Evolutionary conservation across 2,888 invertebrate genomes (phyloP).

Genomic region (Tridacna gigas): DNA sequence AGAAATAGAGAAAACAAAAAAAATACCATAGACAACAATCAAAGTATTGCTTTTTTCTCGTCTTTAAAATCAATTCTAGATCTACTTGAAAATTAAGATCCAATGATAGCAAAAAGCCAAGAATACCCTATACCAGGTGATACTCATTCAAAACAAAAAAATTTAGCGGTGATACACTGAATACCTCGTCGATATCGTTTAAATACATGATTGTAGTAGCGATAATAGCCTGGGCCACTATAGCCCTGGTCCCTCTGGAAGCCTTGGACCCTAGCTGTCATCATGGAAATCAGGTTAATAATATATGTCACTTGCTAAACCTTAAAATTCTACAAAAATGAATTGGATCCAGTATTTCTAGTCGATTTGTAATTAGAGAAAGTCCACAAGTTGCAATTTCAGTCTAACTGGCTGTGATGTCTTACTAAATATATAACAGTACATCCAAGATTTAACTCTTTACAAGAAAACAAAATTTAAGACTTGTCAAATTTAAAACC

Average conservation of each 20-base stretch:
- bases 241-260: conserved; percentile 45
- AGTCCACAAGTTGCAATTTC: too few species aligned
- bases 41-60: neutral
- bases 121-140: neutral
- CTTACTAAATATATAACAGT: too few species aligned
- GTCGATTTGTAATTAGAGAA: too few species aligned
- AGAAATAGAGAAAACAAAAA: too few species aligned
- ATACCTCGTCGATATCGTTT: conserved; percentile 64
- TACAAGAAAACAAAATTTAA: too few species aligned
- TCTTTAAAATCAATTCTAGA: neutral
- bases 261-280: conserved; percentile 45
- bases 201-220: conserved; percentile 62
- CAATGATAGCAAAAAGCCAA: conserved; percentile 7
- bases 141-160: conserved; percentile 9
- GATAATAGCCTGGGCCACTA: conserved; percentile 40
- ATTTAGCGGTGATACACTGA: conserved; percentile 6
- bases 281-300: conserved; percentile 9
- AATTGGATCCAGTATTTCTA: too few species aligned
- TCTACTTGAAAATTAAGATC: neutral
- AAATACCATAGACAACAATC: too few species aligned
- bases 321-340: too few species aligned
- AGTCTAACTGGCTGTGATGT: too few species aligned
- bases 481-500: too few species aligned
- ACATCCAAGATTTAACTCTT: too few species aligned
- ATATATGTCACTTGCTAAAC: too few species aligned